Percentiles rank a stretch among this genome's conserved stretches.
phyloP scores from a whole-genome alignment of 2,113 vertebrate species.

The Eretmochelys imbricata region DNA sequence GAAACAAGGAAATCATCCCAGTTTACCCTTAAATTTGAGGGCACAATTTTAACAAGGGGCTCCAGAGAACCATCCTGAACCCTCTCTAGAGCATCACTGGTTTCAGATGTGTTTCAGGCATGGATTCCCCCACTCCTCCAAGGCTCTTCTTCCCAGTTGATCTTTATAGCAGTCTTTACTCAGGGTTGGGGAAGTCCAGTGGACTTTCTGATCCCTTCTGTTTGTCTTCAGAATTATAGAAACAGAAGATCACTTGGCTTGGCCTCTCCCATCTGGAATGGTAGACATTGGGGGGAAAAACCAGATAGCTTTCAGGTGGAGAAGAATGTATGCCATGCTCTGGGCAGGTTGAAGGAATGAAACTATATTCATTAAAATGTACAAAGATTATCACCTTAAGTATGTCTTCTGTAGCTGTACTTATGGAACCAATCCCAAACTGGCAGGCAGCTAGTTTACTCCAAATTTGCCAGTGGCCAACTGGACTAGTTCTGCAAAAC shows the following conservation, averaged over 20 bases:
- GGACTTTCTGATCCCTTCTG: neutral
- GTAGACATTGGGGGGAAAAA: accelerated
- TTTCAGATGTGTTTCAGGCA: neutral
- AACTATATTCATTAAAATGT: neutral
- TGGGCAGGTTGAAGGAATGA: neutral
- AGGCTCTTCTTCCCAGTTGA: neutral
- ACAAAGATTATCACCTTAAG: neutral
- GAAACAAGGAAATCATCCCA: neutral
- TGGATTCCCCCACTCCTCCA: neutral
- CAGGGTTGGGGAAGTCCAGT: neutral
- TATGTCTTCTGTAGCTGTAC: neutral
- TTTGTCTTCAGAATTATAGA: neutral
- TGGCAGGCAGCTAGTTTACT: neutral
- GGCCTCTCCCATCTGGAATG: accelerated
- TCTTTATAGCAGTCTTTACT: neutral
- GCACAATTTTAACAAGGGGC: neutral
- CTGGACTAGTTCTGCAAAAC: accelerated
- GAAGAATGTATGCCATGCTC: neutral
- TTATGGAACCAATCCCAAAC: neutral
- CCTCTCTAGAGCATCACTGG: neutral
- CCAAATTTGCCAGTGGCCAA: neutral
- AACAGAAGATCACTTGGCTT: neutral
- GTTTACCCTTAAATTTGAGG: neutral
- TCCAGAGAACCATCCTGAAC: neutral
- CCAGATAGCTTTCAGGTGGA: neutral